These are phyloP conservation scores for Desmophyllum pertusum DNA, from an alignment of 92 coral and sea anemone genomes.

Conservation along the genomic window DNA sequence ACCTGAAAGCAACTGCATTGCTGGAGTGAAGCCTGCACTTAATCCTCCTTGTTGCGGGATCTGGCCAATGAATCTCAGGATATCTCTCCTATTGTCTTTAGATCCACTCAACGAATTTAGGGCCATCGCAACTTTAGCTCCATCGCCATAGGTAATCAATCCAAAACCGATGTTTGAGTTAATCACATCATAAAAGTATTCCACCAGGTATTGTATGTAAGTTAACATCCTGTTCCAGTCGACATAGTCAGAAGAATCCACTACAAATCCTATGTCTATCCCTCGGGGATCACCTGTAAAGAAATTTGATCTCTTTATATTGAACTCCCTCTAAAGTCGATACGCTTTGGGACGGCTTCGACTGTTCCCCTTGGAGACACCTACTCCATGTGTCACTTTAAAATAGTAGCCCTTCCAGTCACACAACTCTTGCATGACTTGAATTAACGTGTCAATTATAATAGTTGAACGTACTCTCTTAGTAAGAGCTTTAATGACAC, in stretches of 20 bases:
- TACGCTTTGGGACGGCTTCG: neutral
- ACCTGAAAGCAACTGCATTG: conserved; percentile 36
- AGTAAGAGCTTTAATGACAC: too few relatives aligned
- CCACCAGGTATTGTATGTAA: conserved; percentile 30
- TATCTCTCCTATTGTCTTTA: neutral
- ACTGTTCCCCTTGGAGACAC: neutral
- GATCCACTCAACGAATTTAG: conserved; percentile 14
- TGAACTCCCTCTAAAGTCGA: neutral
- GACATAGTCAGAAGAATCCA: conserved; percentile 67
- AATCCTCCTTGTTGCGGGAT: conserved; percentile 6
- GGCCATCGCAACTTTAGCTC: conserved; percentile 24
- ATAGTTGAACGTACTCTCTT: too few relatives aligned
- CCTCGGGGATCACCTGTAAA: conserved; percentile 45
- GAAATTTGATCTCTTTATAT: neutral
- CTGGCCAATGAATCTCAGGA: neutral
- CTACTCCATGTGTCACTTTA: neutral
- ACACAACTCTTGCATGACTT: too few relatives aligned
- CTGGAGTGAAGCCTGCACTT: conserved; percentile 18
- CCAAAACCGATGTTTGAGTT: conserved; percentile 38
- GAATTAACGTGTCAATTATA: too few relatives aligned
- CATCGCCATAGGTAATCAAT: conserved; percentile 54
- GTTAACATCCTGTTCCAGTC: conserved; percentile 58
- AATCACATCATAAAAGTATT: conserved; percentile 20
- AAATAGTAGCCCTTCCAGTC: neutral
- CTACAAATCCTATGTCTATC: conserved; percentile 67